Percentiles rank a stretch among this genome's conserved stretches.
phyloP scores from a whole-genome alignment of 2,113 vertebrate genomes.

The Ceuthmochares aereus region DNA sequence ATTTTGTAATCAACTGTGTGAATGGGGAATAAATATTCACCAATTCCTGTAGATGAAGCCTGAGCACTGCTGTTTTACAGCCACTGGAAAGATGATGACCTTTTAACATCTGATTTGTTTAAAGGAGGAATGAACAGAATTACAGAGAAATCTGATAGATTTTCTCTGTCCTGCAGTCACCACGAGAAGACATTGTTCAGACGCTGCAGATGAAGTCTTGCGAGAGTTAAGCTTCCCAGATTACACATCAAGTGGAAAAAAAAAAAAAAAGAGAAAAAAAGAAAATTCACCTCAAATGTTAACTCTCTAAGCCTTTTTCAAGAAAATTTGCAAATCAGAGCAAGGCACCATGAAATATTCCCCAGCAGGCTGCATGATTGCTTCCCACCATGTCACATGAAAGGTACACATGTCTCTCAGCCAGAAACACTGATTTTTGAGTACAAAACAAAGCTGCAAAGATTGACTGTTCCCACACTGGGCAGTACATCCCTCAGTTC shows the following conservation, averaged over 20 bases:
- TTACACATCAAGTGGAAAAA: fast-evolving
- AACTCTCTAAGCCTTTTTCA: background rate
- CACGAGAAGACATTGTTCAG: fast-evolving
- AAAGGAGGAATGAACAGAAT: background rate
- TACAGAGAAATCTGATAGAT: background rate
- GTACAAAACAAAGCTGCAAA: background rate
- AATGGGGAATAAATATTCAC: background rate
- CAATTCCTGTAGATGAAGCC: background rate
- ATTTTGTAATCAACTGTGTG: background rate
- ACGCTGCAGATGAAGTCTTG: background rate
- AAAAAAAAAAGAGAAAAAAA: too few relatives aligned
- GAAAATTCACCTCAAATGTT: background rate
- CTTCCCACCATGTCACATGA: background rate
- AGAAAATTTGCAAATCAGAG: background rate
- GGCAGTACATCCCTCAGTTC: background rate
- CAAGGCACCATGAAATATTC: background rate
- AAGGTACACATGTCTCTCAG: background rate
- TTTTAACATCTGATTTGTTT: background rate
- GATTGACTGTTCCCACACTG: fast-evolving
- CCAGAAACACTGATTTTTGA: background rate
- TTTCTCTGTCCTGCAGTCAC: background rate
- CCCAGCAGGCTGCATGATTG: background rate
- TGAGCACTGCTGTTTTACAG: background rate
- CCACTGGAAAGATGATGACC: background rate
- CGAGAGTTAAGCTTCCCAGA: background rate